A percentile compares a stretch with the other conserved stretches of the same genome.
Evolutionary conservation across 1,140 invertebrate species (phyloP).

Genomic region (Protaetia brevitarsis): DNA sequence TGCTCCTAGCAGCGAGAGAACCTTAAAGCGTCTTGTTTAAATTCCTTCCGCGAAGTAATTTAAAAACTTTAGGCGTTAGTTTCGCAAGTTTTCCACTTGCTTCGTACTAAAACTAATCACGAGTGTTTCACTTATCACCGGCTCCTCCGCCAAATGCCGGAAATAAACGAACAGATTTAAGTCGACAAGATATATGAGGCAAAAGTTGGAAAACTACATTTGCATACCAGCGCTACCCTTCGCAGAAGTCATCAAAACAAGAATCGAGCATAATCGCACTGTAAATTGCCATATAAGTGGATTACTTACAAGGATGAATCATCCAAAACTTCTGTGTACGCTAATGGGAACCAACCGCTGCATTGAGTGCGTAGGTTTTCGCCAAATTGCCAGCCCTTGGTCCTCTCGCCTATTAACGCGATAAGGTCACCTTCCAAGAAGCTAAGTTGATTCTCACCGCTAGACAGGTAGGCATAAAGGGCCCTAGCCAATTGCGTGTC

Average conservation of each 20-base stretch:
- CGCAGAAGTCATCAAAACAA: slow-evolving; percentile 8
- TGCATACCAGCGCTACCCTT: not conserved
- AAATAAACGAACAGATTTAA: slow-evolving; percentile 3
- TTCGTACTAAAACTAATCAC: not conserved
- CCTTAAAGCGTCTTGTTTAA: not conserved
- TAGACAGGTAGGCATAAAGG: slow-evolving; percentile 84
- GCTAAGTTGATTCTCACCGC: slow-evolving; percentile 87
- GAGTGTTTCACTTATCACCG: not conserved
- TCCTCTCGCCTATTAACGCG: slow-evolving; percentile 82
- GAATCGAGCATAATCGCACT: slow-evolving; percentile 8
- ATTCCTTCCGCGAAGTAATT: not conserved
- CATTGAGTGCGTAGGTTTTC: slow-evolving; percentile 86
- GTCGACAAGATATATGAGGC: not conserved
- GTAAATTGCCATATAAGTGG: slow-evolving; percentile 21
- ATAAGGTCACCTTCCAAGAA: slow-evolving; percentile 90
- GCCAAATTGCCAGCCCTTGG: slow-evolving; percentile 94
- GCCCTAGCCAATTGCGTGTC: slow-evolving; percentile 72
- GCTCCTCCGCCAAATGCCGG: not conserved
- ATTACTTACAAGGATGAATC: slow-evolving; percentile 55
- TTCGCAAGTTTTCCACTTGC: not conserved
- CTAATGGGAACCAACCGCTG: slow-evolving; percentile 91
- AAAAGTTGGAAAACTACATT: slow-evolving; percentile 12
- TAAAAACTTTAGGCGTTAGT: not conserved
- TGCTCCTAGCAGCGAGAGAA: not conserved
- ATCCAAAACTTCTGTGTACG: slow-evolving; percentile 77